Conservation (phyloP, 2,888 invertebrate species). For the Nemapogon koenigi region DNA sequence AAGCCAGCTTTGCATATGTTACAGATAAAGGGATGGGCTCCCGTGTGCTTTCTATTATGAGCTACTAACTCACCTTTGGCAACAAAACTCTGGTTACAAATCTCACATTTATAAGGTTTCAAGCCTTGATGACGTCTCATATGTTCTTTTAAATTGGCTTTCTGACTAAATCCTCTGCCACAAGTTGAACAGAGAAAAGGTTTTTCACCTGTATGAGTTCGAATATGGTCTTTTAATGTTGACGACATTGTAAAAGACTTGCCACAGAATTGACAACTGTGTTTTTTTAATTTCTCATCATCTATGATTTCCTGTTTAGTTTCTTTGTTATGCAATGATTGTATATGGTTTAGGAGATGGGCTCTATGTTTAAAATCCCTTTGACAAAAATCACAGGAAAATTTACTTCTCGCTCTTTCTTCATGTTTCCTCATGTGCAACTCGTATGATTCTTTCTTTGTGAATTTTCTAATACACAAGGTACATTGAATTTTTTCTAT, state of each 20-base stretch:
- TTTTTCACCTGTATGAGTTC: conserved; percentile 65
- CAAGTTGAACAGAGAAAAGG: conserved; percentile 64
- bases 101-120: conserved; percentile 47
- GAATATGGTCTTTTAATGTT: conserved; percentile 63
- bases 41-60: conserved; percentile 63
- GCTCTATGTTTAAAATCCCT: conserved; percentile 63
- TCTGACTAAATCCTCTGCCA: conserved; percentile 66
- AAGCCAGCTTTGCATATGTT: conserved; percentile 61
- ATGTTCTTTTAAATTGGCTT: conserved; percentile 66
- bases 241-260: conserved; percentile 43
- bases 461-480: conserved; percentile 40
- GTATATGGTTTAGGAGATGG: conserved; percentile 57
- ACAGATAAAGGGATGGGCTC: conserved; percentile 67
- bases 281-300: conserved; percentile 31
- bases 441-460: conserved; percentile 30
- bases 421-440: conserved; percentile 38
- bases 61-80: conserved; percentile 62
- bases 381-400: conserved; percentile 39
- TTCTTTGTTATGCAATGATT: conserved; percentile 48
- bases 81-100: conserved; percentile 46
- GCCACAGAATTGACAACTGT: conserved; percentile 50
- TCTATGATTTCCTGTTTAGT: no score
- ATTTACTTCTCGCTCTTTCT: conserved; percentile 27
- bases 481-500: conserved; percentile 29
- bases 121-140: conserved; percentile 60